These are phyloP conservation scores for Lasioglossum malachurum DNA, from an alignment of 2,888 invertebrate genomes.

Conservation along the genomic window DNA sequence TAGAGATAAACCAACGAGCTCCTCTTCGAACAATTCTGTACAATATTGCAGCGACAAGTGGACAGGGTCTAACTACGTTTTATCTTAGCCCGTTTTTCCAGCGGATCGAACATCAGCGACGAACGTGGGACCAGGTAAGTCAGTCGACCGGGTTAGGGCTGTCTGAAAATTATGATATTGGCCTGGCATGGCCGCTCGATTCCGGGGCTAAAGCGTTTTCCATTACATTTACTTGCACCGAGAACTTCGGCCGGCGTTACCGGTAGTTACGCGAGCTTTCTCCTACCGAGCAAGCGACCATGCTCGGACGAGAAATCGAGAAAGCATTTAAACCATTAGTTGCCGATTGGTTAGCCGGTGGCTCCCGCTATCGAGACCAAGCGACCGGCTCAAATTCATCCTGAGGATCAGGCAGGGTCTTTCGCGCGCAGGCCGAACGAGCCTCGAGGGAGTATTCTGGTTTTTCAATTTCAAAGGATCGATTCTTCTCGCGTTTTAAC, in stretches of 20 bases:
- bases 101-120: constrained; percentile 7
- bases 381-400: constrained; percentile 8
- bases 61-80: neutral
- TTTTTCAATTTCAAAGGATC: neutral
- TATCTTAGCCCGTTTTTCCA: constrained; percentile 34
- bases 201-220: constrained; percentile 59
- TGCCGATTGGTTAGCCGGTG: constrained; percentile 62
- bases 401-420: neutral
- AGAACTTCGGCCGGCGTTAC: constrained; percentile 33
- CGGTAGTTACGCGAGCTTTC: constrained; percentile 58
- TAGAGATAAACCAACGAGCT: neutral
- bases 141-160: constrained; percentile 20
- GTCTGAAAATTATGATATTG: constrained; percentile 55
- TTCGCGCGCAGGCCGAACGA: neutral
- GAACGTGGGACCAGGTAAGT: constrained; percentile 9
- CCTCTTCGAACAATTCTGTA: neutral
- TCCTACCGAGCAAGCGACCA: constrained; percentile 40
- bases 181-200: constrained; percentile 24
- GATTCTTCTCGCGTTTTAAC: neutral
- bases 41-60: neutral
- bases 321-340: constrained; percentile 75
- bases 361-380: constrained; percentile 2
- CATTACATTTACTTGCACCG: constrained; percentile 66
- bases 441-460: neutral
- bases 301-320: constrained; percentile 70